A percentile compares a stretch with the other conserved stretches of the same genome.
Evolutionary conservation across 2,797 vertebrate genomes (phyloP).

Genomic region (Nothura maculosa): DNA sequence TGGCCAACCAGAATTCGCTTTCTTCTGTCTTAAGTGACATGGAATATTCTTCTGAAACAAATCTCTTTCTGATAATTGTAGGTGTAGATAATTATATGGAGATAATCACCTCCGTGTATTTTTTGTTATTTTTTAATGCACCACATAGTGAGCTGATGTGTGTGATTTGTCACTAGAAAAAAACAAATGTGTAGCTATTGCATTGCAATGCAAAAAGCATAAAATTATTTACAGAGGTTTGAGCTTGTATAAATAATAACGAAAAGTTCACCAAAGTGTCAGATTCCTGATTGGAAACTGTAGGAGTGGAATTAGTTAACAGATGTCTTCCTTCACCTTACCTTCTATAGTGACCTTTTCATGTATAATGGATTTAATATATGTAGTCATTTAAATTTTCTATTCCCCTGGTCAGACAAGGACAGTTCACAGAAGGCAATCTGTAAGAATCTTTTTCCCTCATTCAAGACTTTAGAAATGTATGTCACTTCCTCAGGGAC

Average conservation of each 20-base stretch:
- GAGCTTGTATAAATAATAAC: neutral
- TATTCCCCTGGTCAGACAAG: fast-evolving
- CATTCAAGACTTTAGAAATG: neutral
- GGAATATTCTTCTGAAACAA: neutral
- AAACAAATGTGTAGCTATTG: neutral
- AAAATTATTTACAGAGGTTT: neutral
- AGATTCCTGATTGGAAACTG: neutral
- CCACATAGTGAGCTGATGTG: neutral
- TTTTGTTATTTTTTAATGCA: neutral
- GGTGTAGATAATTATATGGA: too few species aligned
- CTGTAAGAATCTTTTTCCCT: neutral
- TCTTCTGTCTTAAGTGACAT: neutral
- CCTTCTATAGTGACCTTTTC: neutral
- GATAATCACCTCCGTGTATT: neutral
- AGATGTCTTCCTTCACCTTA: neutral
- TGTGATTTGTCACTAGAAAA: neutral
- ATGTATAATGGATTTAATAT: neutral
- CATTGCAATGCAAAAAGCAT: neutral
- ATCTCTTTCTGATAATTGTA: neutral
- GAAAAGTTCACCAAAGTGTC: neutral
- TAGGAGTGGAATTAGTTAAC: neutral
- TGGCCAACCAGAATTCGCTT: neutral
- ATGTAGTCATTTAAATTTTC: neutral
- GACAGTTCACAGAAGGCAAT: neutral
- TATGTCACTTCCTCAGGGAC: neutral